Conservation (phyloP, 2,888 invertebrate genomes). For the Phaonia tiefii region DNA sequence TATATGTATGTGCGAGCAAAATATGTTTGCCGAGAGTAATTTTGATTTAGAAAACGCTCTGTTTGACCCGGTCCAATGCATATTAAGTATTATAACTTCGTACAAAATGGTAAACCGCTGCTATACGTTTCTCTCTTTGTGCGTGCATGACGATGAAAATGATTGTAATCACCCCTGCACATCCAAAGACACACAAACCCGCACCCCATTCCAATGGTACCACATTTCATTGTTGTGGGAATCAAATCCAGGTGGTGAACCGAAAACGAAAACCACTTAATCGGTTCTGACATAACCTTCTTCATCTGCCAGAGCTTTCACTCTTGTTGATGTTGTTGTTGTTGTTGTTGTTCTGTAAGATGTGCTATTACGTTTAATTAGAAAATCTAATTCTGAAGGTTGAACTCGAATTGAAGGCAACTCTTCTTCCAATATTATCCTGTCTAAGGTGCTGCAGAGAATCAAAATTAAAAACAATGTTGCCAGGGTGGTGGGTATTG, state of each 20-base stretch:
- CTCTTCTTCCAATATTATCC: not conserved
- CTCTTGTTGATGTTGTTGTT: no score
- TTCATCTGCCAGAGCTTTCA: not conserved
- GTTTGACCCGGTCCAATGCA: no score
- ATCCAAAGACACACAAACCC: not conserved
- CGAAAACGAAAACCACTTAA: slow-evolving; percentile 3
- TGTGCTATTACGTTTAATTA: slow-evolving; percentile 33
- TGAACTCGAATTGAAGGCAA: slow-evolving; percentile 13
- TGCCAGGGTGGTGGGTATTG: not conserved
- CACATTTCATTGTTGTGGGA: not conserved
- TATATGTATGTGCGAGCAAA: no score
- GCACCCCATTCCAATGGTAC: no score
- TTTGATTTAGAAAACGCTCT: no score
- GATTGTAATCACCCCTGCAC: slow-evolving; percentile 25
- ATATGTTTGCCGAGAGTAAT: no score
- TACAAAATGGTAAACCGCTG: slow-evolving; percentile 21
- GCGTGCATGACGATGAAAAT: slow-evolving; percentile 10
- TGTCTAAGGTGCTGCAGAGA: not conserved
- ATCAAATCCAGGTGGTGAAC: not conserved
- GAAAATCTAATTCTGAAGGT: slow-evolving; percentile 41
- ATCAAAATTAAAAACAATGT: no score
- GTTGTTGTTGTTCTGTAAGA: not conserved
- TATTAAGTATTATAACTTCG: slow-evolving; percentile 15
- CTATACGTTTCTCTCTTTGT: not conserved
- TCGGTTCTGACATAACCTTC: not conserved